Evolutionary conservation across 2,888 invertebrate species (phyloP), one percentile per base, ranked within the genome.

Genomic region (Harmothoe impar): DNA sequence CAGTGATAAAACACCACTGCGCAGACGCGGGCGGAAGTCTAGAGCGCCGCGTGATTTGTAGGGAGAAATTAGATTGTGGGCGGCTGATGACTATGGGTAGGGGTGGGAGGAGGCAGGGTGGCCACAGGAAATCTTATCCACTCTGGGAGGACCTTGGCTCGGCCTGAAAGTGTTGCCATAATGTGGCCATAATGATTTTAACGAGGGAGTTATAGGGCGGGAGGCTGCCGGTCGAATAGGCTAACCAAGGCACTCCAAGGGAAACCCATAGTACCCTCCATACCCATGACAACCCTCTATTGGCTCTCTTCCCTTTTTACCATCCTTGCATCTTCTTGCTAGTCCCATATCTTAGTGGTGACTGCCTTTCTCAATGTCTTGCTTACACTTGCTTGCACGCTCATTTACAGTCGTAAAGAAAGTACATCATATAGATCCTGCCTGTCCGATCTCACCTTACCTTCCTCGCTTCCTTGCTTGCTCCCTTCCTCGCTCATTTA

Each of bases 1-100:
- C 33, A 81, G 81, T 81, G 81, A 81, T 81, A 81, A 81, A 81
- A 33, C 43, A 81, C 81, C 81, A 72, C 23, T 33, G 43, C 81
- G 81, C 81, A 81, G 81, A 35, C 81, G 43, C 43, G 43, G 43
- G 25, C 81, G 81, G 81, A 81, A 81, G 81, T 81, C 81, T 81
- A 81, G 81, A 25, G 35, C 33, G 81, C 43, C 43, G 33, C 81
- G 81, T 81, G 81, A 81, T 81, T 81, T 81, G 81, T 81, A 72
- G 81, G 81, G 43, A 81, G 81, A 81, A 81, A 81, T 81, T 81
- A 81, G 81, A 81, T 81, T 81, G 25, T 17, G 31, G 33, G 35
- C 0, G 81, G 5, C 81, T 81, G 81, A 81, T 81, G 81, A 81
- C 81, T 77, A 77, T n/a, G 77, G 77, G 29, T 15, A 31, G 77